Conservation (phyloP, 2,797 vertebrate genomes). For the Pampus argenteus region DNA sequence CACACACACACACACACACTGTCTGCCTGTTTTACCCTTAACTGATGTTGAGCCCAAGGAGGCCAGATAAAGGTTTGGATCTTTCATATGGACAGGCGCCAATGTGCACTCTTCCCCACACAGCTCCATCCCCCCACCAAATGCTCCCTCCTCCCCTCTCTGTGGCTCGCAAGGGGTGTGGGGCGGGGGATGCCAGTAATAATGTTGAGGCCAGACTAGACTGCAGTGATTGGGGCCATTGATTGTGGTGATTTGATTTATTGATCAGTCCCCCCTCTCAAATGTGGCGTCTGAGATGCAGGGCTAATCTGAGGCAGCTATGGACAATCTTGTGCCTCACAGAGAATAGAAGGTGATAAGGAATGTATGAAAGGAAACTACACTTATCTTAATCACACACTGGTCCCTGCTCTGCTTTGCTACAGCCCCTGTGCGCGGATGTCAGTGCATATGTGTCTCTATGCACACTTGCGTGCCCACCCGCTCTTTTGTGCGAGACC, state of each 20-base stretch:
- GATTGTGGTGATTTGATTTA: slow-evolving; percentile 99
- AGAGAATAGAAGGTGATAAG: slow-evolving; percentile 91
- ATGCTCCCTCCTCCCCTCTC: slow-evolving; percentile 42
- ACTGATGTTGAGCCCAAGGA: slow-evolving; percentile 61
- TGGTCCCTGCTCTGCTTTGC: slow-evolving; percentile 79
- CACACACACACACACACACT: slow-evolving; percentile 16
- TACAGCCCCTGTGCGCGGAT: slow-evolving; percentile 52
- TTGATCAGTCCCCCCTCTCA: slow-evolving; percentile 93
- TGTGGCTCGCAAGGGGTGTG: slow-evolving; percentile 19
- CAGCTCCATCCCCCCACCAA: slow-evolving; percentile 26
- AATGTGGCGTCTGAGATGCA: slow-evolving; percentile 93
- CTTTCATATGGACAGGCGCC: slow-evolving; percentile 71
- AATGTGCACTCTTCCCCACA: slow-evolving; percentile 40
- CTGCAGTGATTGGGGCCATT: slow-evolving; percentile 95
- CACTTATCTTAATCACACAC: slow-evolving; percentile 95
- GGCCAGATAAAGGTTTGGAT: slow-evolving; percentile 76
- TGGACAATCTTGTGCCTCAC: slow-evolving; percentile 90
- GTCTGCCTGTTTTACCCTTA: slow-evolving; percentile 46
- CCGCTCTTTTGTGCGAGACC: slow-evolving; percentile 67
- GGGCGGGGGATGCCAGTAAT: slow-evolving; percentile 87
- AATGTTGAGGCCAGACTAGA: slow-evolving; percentile 96
- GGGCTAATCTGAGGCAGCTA: slow-evolving; percentile 95
- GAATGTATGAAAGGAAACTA: slow-evolving; percentile 92
- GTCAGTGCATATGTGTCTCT: slow-evolving; percentile 45
- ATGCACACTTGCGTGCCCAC: slow-evolving; percentile 47